Conservation (phyloP, 2,888 invertebrate species). For the Erannis defoliaria region DNA sequence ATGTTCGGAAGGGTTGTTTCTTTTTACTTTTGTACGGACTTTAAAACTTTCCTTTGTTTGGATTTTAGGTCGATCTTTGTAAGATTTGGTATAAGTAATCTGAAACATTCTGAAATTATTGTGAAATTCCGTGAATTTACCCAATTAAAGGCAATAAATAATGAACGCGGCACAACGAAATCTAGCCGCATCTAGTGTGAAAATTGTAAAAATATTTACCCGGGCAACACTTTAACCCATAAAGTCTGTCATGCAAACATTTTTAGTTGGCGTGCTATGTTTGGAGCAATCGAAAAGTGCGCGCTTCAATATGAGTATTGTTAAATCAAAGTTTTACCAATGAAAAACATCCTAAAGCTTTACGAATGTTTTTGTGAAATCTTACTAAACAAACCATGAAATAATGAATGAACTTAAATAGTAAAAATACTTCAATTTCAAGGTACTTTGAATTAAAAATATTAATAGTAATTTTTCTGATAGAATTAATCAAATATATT, state of each 20-base stretch:
- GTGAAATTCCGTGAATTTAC: neutral
- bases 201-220: conserved; percentile 37
- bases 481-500: no score
- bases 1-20: conserved; percentile 31
- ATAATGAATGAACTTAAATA: no score
- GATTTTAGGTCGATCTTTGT: neutral
- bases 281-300: conserved; percentile 32
- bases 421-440: no score
- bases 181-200: conserved; percentile 14
- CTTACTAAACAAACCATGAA: no score
- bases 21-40: conserved; percentile 25
- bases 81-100: neutral
- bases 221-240: conserved; percentile 36
- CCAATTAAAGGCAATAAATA: no score
- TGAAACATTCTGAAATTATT: neutral
- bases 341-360: neutral
- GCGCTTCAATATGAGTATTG: conserved; percentile 23
- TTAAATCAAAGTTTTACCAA: conserved; percentile 13
- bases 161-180: conserved; percentile 11
- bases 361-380: no score
- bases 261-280: conserved; percentile 51
- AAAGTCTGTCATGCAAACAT: conserved; percentile 43
- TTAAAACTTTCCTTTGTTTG: conserved; percentile 8
- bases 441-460: no score
- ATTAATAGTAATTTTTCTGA: no score